Conservation (phyloP, 2,888 invertebrate genomes). For the Minunthozetes semirufus region DNA sequence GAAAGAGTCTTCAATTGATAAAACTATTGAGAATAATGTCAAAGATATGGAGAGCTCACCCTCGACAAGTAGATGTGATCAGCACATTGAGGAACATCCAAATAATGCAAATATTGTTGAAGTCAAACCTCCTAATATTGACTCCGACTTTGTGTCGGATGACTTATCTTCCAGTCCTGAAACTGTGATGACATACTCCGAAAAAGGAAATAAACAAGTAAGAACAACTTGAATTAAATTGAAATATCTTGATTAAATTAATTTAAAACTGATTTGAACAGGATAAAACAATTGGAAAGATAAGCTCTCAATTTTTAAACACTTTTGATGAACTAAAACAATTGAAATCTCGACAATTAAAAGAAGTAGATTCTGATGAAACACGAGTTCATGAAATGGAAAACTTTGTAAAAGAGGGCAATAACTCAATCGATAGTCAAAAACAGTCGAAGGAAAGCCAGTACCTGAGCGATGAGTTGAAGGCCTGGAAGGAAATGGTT, state of each 20-base stretch:
- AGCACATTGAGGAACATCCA: no score
- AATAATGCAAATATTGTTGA: no score
- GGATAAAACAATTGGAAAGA: no score
- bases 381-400: neutral
- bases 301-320: neutral
- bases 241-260: no score
- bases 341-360: neutral
- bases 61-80: no score
- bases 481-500: neutral
- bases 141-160: neutral
- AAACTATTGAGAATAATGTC: neutral
- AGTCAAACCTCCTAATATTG: neutral
- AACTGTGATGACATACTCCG: no score
- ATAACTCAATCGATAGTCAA: neutral
- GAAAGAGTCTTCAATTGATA: neutral
- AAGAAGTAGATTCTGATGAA: neutral
- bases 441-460: neutral
- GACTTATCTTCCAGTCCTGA: neutral
- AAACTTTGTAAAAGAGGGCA: neutral
- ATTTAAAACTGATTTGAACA: no score
- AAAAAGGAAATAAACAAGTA: no score
- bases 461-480: neutral
- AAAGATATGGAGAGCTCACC: no score
- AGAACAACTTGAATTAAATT: no score
- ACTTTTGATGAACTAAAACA: neutral